These are phyloP conservation scores for Anniella stebbinsi DNA, from an alignment of 2,797 vertebrate species.

Conservation along the genomic window DNA sequence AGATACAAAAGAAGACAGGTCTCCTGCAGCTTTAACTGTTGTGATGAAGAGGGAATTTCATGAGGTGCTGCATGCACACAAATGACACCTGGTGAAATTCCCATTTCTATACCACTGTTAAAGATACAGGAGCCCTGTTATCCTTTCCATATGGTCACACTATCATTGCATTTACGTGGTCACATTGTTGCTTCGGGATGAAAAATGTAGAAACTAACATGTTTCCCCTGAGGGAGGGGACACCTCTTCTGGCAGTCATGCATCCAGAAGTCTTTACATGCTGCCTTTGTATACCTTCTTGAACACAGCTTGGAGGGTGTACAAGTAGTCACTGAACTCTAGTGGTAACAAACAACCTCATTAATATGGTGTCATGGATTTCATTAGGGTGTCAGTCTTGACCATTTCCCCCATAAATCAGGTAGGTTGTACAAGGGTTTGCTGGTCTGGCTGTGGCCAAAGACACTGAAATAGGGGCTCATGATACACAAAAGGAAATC, in stretches of 20 bases:
- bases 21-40: too few relatives aligned
- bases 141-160: too few relatives aligned
- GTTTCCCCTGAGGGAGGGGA: too few relatives aligned
- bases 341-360: constrained; percentile 86
- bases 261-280: constrained; percentile 54
- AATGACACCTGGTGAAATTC: too few relatives aligned
- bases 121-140: too few relatives aligned
- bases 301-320: constrained; percentile 50
- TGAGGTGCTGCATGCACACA: too few relatives aligned
- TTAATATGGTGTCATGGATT: constrained; percentile 88
- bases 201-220: too few relatives aligned
- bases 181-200: too few relatives aligned
- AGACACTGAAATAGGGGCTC: constrained; percentile 82
- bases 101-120: too few relatives aligned
- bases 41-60: too few relatives aligned
- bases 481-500: constrained; percentile 73
- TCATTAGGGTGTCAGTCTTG: constrained; percentile 86
- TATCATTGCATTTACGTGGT: too few relatives aligned
- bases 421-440: constrained; percentile 83
- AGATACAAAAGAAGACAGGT: too few relatives aligned
- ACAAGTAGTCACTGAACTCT: constrained; percentile 76
- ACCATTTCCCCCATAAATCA: constrained; percentile 86
- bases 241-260: constrained; percentile 24
- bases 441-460: constrained; percentile 72
- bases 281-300: constrained; percentile 35